Conservation (phyloP, 2,113 vertebrate genomes). For the Setophaga coronata region DNA sequence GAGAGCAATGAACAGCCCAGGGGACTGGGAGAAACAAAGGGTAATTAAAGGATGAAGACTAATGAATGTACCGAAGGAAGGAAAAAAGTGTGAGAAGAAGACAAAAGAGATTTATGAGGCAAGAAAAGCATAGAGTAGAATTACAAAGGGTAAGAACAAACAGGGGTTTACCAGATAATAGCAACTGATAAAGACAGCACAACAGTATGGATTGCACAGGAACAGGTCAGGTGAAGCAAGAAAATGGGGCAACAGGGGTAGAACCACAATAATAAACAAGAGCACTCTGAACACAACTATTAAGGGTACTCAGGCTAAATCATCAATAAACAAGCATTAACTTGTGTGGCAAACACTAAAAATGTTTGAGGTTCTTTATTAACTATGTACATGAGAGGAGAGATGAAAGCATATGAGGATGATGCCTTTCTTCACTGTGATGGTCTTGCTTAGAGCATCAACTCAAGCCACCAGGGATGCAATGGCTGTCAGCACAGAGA, state of each 20-base stretch:
- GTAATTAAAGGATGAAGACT: constrained; percentile 30
- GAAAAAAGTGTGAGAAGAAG: background rate
- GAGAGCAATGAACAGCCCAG: constrained; percentile 1
- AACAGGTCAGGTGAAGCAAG: background rate
- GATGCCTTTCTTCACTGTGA: background rate
- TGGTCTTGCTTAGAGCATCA: background rate
- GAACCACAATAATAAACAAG: background rate
- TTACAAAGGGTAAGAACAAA: background rate
- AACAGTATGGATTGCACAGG: background rate
- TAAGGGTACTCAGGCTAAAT: background rate
- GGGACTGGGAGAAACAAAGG: background rate
- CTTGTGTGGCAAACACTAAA: background rate
- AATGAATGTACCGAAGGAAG: constrained; percentile 33
- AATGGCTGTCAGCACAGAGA: background rate
- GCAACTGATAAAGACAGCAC: background rate
- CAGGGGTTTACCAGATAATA: background rate
- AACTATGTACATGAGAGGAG: background rate
- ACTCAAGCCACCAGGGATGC: background rate
- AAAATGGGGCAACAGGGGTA: background rate
- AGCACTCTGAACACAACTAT: background rate
- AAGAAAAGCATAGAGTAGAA: background rate
- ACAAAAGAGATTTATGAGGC: background rate
- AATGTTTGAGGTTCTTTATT: background rate
- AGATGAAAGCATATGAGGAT: background rate
- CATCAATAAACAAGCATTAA: background rate